These are phyloP conservation scores for Lepilemur ruficaudatus DNA, from an alignment of 2,797 vertebrate genomes.

Conservation along the genomic window DNA sequence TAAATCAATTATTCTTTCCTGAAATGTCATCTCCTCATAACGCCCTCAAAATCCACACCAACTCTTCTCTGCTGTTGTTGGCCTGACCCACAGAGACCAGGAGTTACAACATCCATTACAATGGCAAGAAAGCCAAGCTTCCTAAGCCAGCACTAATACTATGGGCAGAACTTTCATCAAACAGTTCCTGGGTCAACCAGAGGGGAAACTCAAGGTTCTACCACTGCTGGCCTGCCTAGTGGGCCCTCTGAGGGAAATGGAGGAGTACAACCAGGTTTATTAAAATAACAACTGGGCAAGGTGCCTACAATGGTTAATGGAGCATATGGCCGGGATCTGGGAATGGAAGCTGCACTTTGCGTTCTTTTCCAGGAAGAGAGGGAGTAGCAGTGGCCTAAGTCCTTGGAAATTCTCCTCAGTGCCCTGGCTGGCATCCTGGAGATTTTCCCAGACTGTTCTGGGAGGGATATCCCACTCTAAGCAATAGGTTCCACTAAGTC, in stretches of 20 bases:
- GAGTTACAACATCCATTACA: constrained; percentile 52
- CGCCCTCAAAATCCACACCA: constrained; percentile 62
- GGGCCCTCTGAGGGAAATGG: constrained; percentile 33
- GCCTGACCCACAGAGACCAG: constrained; percentile 30
- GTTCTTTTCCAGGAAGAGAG: constrained; percentile 66
- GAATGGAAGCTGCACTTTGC: constrained; percentile 58
- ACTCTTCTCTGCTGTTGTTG: constrained; percentile 63
- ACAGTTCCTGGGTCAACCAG: constrained; percentile 51
- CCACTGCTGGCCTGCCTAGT: neutral
- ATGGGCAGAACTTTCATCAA: constrained; percentile 50
- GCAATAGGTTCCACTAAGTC: constrained; percentile 68
- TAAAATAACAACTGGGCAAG: constrained; percentile 59
- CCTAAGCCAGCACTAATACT: constrained; percentile 58
- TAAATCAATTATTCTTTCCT: constrained; percentile 60
- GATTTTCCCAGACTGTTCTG: constrained; percentile 61
- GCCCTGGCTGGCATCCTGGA: constrained; percentile 69
- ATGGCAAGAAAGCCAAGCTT: constrained; percentile 58
- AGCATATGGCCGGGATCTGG: constrained; percentile 61
- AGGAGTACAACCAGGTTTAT: constrained; percentile 58
- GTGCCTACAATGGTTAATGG: constrained; percentile 55
- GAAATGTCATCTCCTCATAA: constrained; percentile 60
- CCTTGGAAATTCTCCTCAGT: constrained; percentile 67
- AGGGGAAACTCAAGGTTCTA: constrained; percentile 49
- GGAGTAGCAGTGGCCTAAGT: constrained; percentile 53
- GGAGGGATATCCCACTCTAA: constrained; percentile 65